Evolutionary conservation across 2,888 invertebrate genomes (phyloP).

Genomic region (Cantharis nigra): DNA sequence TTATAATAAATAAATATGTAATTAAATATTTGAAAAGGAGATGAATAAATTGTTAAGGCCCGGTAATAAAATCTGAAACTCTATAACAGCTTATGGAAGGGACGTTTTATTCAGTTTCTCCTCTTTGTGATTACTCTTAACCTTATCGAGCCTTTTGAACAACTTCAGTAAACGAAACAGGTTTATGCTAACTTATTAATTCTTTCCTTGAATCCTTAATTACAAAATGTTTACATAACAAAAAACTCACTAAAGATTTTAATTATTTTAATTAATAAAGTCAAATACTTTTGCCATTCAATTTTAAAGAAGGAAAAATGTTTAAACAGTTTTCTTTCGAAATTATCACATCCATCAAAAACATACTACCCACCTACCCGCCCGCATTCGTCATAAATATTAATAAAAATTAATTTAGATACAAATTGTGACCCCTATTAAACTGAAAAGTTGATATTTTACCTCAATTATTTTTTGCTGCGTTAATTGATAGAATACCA

Average conservation of each 20-base stretch:
- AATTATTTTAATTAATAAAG: background rate
- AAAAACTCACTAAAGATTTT: background rate
- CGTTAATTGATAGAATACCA: background rate
- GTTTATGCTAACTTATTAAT: slow-evolving; percentile 24
- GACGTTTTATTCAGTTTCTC: slow-evolving; percentile 29
- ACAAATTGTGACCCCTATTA: background rate
- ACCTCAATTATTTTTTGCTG: background rate
- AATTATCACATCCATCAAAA: background rate
- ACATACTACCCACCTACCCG: background rate
- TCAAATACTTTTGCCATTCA: background rate
- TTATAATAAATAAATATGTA: background rate
- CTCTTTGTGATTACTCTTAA: slow-evolving; percentile 29
- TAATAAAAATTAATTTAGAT: background rate
- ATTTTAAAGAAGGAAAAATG: background rate
- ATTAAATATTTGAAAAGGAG: background rate
- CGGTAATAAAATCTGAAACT: slow-evolving; percentile 24
- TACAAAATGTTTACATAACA: slow-evolving; percentile 1
- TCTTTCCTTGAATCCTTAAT: slow-evolving; percentile 18
- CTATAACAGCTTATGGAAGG: slow-evolving; percentile 25
- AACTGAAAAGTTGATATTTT: background rate
- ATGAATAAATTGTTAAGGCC: background rate
- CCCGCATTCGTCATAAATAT: background rate
- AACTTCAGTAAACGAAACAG: slow-evolving; percentile 25
- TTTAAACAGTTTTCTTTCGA: background rate
- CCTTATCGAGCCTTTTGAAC: slow-evolving; percentile 25